Percentiles rank a stretch among this genome's conserved stretches.
Evolutionary conservation across 1,140 invertebrate genomes (phyloP).

Genomic region (Acromyrmex echinatior): DNA sequence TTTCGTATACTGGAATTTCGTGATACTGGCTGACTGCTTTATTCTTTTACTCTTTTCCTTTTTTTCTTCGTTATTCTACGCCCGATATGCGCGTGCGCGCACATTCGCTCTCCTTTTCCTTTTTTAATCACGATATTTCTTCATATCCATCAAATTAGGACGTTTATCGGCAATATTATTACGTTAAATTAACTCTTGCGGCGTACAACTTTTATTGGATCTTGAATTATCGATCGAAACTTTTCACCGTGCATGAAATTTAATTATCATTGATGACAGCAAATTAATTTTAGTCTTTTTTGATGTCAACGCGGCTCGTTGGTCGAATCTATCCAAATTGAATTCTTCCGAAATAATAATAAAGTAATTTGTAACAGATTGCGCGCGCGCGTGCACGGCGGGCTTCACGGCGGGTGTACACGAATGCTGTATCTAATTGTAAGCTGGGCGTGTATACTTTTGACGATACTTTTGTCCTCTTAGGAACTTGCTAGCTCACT

Average conservation of each 20-base stretch:
- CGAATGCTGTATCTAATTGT: slow-evolving; percentile 85
- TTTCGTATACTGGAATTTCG: slow-evolving; percentile 85
- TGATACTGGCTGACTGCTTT: slow-evolving; percentile 87
- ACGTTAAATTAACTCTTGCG: neutral
- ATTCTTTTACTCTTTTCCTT: slow-evolving; percentile 76
- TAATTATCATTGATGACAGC: neutral
- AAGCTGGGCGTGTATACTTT: slow-evolving; percentile 84
- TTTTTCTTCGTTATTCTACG: slow-evolving; percentile 76
- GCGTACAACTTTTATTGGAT: neutral
- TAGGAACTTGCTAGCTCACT: slow-evolving; percentile 87
- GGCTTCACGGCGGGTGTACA: slow-evolving; percentile 82
- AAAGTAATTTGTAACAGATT: neutral
- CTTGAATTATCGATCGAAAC: neutral
- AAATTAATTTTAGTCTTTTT: neutral
- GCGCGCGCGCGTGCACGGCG: slow-evolving; percentile 72
- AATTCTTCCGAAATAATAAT: neutral
- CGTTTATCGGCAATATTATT: neutral
- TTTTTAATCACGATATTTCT: neutral
- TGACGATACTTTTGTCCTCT: slow-evolving; percentile 84
- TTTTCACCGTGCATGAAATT: neutral
- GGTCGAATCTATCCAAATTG: neutral
- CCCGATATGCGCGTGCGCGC: slow-evolving; percentile 74
- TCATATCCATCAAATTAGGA: neutral
- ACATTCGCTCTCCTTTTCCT: neutral
- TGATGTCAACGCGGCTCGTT: neutral